Evolutionary conservation across 2,113 vertebrate genomes (phyloP).

Genomic region (Nyctibius bracteatus): DNA sequence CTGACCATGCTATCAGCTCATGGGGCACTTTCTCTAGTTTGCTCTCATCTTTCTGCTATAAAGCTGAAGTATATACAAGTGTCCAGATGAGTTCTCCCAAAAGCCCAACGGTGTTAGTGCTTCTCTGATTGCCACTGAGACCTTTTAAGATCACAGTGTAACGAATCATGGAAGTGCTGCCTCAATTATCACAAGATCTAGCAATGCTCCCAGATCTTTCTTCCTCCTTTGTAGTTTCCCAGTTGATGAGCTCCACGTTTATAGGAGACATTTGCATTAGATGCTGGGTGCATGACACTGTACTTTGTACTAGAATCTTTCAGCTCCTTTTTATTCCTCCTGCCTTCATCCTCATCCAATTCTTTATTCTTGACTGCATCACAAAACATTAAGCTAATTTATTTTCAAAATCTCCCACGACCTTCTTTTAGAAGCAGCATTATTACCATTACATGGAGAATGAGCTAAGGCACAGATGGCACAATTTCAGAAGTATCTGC

Average conservation of each 20-base stretch:
- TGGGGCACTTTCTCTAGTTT: neutral
- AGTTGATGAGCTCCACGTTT: neutral
- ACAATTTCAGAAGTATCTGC: slow-evolving; percentile 36
- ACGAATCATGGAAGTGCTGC: neutral
- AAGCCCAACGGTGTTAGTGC: neutral
- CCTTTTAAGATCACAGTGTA: neutral
- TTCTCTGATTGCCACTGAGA: neutral
- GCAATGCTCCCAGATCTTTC: neutral
- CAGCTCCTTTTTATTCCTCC: neutral
- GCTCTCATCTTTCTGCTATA: neutral
- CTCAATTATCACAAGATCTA: neutral
- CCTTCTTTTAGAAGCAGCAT: slow-evolving; percentile 12
- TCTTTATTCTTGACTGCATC: neutral
- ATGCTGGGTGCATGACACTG: neutral
- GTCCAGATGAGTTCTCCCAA: neutral
- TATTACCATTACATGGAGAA: neutral
- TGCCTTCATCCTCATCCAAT: neutral
- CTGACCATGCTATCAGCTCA: neutral
- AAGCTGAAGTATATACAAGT: neutral
- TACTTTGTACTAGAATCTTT: neutral
- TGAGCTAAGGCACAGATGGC: slow-evolving; percentile 39
- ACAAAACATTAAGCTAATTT: slow-evolving; percentile 47
- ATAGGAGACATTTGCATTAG: neutral
- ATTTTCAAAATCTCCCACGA: slow-evolving; percentile 41
- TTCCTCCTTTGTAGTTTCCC: neutral